Conservation (phyloP, 2,888 invertebrate genomes). For the Volucella inflata region DNA sequence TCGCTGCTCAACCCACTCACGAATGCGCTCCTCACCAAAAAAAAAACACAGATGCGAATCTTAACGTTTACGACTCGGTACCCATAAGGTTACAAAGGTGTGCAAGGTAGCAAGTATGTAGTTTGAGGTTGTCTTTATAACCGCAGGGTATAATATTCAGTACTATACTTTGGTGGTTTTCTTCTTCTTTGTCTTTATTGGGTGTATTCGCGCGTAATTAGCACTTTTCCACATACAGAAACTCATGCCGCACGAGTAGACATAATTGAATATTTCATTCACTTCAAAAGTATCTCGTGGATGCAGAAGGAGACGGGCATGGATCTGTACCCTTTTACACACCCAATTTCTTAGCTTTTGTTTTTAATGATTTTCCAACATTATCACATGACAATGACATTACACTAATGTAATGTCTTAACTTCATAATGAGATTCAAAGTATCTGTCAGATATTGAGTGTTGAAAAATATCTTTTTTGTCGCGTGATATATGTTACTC, state of each 20-base stretch:
- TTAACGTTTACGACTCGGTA: constrained; percentile 40
- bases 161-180: constrained; percentile 32
- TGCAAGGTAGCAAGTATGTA: background rate
- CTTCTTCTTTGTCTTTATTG: constrained; percentile 34
- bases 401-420: constrained; percentile 64
- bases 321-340: background rate
- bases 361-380: constrained; percentile 62
- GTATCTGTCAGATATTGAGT: constrained; percentile 59
- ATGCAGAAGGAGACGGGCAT: background rate
- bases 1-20: background rate
- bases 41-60: constrained; percentile 26
- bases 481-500: constrained; percentile 64
- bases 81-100: background rate
- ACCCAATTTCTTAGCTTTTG: constrained; percentile 54
- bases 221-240: constrained; percentile 17
- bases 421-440: constrained; percentile 58
- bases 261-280: constrained; percentile 53
- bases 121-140: constrained; percentile 39
- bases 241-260: constrained; percentile 6
- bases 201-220: constrained; percentile 55
- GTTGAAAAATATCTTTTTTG: constrained; percentile 6
- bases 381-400: constrained; percentile 41
- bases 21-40: too few species aligned
- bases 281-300: constrained; percentile 25
- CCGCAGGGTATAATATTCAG: constrained; percentile 54